Percentiles rank a stretch among this genome's conserved stretches.
These are phyloP conservation scores for Drosophila athabasca DNA, from an alignment of 1,140 invertebrate species.

Conservation along the genomic window DNA sequence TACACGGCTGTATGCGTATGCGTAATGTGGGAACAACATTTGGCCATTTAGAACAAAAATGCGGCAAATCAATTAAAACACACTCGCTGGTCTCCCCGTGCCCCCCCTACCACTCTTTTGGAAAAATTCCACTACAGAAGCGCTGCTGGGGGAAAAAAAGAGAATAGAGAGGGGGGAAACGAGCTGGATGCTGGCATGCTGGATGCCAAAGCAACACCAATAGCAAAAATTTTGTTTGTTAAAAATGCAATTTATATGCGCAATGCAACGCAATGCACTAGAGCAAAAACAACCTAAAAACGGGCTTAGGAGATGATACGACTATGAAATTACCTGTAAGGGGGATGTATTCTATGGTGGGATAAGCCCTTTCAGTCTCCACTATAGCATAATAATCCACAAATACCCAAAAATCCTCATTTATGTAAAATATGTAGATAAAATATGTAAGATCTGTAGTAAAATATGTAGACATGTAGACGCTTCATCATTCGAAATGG, in stretches of 20 bases:
- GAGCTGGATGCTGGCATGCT: background rate
- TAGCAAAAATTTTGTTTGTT: constrained; percentile 64
- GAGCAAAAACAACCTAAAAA: constrained; percentile 28
- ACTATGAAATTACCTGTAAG: too few species aligned
- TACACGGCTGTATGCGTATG: constrained; percentile 60
- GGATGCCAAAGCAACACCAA: constrained; percentile 52
- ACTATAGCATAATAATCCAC: too few species aligned
- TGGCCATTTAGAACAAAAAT: constrained; percentile 57
- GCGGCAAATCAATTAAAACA: constrained; percentile 71
- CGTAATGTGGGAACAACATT: constrained; percentile 53
- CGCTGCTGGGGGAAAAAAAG: background rate
- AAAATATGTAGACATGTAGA: too few species aligned
- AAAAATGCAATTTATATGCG: constrained; percentile 81
- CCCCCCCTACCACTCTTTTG: constrained; percentile 3
- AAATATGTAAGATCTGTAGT: too few species aligned
- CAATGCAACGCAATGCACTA: constrained; percentile 45
- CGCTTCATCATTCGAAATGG: too few species aligned
- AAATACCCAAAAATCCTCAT: too few species aligned
- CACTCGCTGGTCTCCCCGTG: too few species aligned
- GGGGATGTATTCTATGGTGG: too few species aligned
- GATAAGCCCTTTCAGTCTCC: too few species aligned
- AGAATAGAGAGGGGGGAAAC: background rate
- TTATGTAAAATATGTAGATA: too few species aligned
- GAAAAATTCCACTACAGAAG: constrained; percentile 5
- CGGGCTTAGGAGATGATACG: background rate